A percentile compares a stretch with the other conserved stretches of the same genome.
These are phyloP conservation scores for Callyntrura guangdongensis DNA, from an alignment of 2,888 invertebrate genomes.

Conservation along the genomic window DNA sequence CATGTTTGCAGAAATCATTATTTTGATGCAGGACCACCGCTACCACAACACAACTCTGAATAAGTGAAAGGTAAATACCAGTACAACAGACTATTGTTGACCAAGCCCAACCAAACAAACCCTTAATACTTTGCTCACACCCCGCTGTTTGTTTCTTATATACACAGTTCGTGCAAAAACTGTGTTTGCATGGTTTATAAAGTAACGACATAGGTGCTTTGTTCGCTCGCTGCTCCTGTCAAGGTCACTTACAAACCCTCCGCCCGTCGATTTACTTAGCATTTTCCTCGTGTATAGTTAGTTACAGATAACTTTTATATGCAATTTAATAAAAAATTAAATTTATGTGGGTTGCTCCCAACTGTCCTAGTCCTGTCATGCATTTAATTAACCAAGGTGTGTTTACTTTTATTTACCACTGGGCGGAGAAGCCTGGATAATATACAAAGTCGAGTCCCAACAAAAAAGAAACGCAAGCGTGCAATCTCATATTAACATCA, in stretches of 20 bases:
- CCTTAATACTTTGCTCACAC: neutral
- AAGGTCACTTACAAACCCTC: slow-evolving; percentile 1
- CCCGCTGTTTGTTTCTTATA: neutral
- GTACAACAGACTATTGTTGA: neutral
- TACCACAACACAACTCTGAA: neutral
- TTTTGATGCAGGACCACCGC: neutral
- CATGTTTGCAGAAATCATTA: neutral
- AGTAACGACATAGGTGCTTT: neutral
- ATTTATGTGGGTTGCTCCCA: neutral
- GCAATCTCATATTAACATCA: neutral
- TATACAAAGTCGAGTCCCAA: neutral
- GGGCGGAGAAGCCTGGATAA: neutral
- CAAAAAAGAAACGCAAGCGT: neutral
- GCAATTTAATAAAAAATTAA: neutral
- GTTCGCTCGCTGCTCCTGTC: neutral
- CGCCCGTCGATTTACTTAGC: neutral
- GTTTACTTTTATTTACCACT: neutral
- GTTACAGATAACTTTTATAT: neutral
- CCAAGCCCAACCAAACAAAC: neutral
- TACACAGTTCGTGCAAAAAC: neutral
- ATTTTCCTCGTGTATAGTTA: neutral
- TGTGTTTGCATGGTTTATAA: neutral
- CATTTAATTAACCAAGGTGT: neutral
- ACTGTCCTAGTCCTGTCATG: neutral
- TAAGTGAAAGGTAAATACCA: neutral